These are phyloP conservation scores for Lichenostomus cassidix DNA, from an alignment of 2,113 vertebrate species.

Conservation along the genomic window DNA sequence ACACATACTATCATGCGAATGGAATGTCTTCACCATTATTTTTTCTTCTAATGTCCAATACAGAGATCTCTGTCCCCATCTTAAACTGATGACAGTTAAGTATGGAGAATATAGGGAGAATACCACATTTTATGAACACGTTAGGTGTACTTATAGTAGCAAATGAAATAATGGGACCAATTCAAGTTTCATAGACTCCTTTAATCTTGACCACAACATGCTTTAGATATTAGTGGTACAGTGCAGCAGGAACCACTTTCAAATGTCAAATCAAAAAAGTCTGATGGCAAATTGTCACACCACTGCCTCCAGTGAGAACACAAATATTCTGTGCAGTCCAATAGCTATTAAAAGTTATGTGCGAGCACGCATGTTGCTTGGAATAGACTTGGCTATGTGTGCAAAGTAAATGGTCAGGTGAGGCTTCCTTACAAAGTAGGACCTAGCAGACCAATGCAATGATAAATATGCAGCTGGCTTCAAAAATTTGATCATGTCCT, in stretches of 20 bases:
- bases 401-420: not conserved
- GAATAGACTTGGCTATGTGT: not conserved
- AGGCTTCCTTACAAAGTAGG: not conserved
- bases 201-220: not conserved
- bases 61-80: not conserved
- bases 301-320: not conserved
- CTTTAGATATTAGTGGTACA: not conserved
- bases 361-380: not conserved
- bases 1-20: not conserved
- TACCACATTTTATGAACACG: not conserved
- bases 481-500: not conserved
- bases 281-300: not conserved
- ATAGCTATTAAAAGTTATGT: not conserved
- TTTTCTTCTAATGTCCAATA: not conserved
- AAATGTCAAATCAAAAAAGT: not conserved
- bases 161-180: not conserved
- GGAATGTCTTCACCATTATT: not conserved
- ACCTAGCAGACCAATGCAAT: not conserved
- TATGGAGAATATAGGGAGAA: not conserved
- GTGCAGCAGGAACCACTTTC: not conserved
- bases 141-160: not conserved
- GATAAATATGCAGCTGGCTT: not conserved
- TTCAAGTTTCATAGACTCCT: not conserved
- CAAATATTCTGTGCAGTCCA: not conserved
- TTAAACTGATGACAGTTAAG: not conserved